Base-by-base conservation (phyloP, 2,888 invertebrate genomes). In the Drosophila hamatofila region DNA sequence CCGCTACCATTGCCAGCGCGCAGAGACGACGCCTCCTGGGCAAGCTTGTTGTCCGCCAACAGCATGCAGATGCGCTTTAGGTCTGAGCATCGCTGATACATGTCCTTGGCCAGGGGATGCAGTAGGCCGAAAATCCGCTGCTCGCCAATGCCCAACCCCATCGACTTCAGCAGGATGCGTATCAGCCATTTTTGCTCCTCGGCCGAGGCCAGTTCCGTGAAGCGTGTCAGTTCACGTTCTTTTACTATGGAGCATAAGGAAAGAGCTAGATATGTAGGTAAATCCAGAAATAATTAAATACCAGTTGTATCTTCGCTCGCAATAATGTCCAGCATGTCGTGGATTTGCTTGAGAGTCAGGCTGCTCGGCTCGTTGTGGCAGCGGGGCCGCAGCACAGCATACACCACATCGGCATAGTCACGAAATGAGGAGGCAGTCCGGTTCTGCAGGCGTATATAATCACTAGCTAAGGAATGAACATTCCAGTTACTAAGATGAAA, bases 101-200 rank as follows among this genome's bases (percentile, higher is more conserved):
- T 93, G 37, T 96, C 95, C 3, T 95, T 95, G 0, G 97, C 98
- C 92, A 97, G 96, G 0, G 95, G 95, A 92, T 98, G 98, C 90
- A 96, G 96, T 14, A 95, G 94, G 58, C 93, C 93, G 42, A 99
- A 93, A 51, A 98, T 95, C 25, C 94, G 95, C 62, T 95, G 95
- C 63, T 95, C 94, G 11, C 96, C 95, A 72, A 98, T 93, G 0
- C 97, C 96, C 4, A 98, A 92, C 90, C 95, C 96, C 91, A 98
- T 93, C 65, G 97, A 96, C 92, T 98, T 98, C 16, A 99, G 93
- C 54, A 99, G 94, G 59, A 98, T 96, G 60, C 98, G 94, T 8
- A 98, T 95, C 23, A 98, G 94, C 98, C 98, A 99, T 93, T 97
- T 98, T 76, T 97, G 95, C 91, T 98, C 97, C 16, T 94, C 91